Evolutionary conservation across 2,113 vertebrate species (phyloP).

Genomic region (Lepus timidus): DNA sequence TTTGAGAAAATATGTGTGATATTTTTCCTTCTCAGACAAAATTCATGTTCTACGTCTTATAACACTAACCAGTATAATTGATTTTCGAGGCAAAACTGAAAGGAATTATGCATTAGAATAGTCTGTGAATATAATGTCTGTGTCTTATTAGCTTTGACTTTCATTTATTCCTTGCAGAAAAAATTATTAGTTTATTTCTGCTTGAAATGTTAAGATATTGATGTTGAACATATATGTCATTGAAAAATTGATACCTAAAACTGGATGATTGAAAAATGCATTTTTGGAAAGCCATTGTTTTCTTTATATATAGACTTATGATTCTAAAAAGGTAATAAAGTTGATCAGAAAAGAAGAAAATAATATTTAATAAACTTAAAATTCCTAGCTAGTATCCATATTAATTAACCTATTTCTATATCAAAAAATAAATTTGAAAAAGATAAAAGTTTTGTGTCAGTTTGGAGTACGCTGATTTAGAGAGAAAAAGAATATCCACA

Average conservation of each 20-base stretch:
- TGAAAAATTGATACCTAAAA: not conserved
- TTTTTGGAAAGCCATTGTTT: not conserved
- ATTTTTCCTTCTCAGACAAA: no score
- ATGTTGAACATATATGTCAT: not conserved
- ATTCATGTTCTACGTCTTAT: no score
- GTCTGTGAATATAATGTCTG: not conserved
- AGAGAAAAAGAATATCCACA: not conserved
- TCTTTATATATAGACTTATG: not conserved
- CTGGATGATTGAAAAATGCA: not conserved
- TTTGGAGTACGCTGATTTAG: not conserved
- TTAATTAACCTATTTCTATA: not conserved
- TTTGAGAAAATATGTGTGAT: no score
- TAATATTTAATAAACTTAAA: not conserved
- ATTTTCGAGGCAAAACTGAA: no score
- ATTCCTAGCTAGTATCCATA: not conserved
- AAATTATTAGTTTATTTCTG: constrained; percentile 1
- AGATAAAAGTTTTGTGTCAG: not conserved
- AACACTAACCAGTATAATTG: no score
- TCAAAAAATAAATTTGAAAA: not conserved
- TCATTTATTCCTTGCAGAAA: constrained; percentile 1
- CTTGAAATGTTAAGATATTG: not conserved
- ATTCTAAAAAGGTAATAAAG: not conserved
- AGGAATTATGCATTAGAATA: no score
- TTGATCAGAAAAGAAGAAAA: not conserved
- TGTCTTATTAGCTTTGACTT: not conserved